Percentiles rank a stretch among this genome's conserved stretches.
phyloP scores from a whole-genome alignment of 2,113 vertebrate genomes.

The Gavia stellata region DNA sequence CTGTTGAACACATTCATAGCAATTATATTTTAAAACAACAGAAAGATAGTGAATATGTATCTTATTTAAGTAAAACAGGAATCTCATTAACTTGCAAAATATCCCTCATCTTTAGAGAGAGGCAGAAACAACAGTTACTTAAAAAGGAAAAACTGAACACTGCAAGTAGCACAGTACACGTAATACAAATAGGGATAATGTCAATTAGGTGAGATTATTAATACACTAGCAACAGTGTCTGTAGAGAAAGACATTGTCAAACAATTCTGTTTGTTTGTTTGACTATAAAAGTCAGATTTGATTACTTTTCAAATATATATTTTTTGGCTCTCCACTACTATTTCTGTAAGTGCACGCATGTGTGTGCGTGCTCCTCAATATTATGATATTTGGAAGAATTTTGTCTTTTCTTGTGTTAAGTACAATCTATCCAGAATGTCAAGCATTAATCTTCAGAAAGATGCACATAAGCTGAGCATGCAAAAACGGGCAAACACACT shows the following conservation, averaged over 20 bases:
- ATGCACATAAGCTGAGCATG: not conserved
- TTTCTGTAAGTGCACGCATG: not conserved
- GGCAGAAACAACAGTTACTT: not conserved
- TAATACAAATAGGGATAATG: not conserved
- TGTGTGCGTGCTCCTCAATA: not conserved
- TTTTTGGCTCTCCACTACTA: not conserved
- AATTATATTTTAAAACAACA: slow-evolving; percentile 33
- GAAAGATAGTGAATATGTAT: slow-evolving; percentile 13
- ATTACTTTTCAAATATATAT: not conserved
- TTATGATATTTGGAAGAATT: not conserved
- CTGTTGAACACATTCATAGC: not conserved
- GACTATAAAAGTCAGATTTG: not conserved
- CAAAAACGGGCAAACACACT: slow-evolving; percentile 53
- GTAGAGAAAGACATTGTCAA: not conserved
- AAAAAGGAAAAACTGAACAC: not conserved
- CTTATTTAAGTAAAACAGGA: slow-evolving; percentile 27
- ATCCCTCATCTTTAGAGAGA: not conserved
- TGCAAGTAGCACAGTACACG: not conserved
- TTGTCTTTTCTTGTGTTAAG: not conserved
- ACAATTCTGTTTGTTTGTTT: not conserved
- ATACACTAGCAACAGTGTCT: not conserved
- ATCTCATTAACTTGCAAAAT: slow-evolving; percentile 37
- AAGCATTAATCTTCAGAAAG: not conserved
- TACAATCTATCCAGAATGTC: not conserved
- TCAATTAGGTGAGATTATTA: not conserved